Percentiles rank a stretch among this genome's conserved stretches.
Evolutionary conservation across 1,140 invertebrate species (phyloP).

Genomic region (Trissolcus basalis): DNA sequence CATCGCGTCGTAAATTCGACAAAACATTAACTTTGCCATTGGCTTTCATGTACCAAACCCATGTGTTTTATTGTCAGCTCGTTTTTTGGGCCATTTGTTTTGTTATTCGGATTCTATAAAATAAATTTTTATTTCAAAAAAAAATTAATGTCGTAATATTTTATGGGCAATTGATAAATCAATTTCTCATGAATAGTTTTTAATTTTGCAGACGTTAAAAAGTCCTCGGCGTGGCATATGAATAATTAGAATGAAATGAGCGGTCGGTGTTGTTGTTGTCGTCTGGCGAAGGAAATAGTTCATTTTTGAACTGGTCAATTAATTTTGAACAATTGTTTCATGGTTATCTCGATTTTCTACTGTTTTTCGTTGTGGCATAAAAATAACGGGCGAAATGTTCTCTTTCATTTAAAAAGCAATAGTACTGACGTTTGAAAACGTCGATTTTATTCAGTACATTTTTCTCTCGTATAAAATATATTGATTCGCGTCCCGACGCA

Average conservation of each 20-base stretch:
- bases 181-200: too few species aligned
- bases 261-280: neutral
- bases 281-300: neutral
- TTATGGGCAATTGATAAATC: too few species aligned
- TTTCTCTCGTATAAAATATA: constrained; percentile 38
- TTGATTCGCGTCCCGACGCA: constrained; percentile 37
- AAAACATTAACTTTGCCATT: constrained; percentile 9
- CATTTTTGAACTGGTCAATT: neutral
- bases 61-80: neutral
- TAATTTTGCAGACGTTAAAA: too few species aligned
- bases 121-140: too few species aligned
- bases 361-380: neutral
- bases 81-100: too few species aligned
- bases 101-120: too few species aligned
- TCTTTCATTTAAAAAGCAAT: constrained; percentile 28
- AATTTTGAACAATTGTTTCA: neutral
- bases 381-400: constrained; percentile 28
- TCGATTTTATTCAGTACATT: constrained; percentile 48
- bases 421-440: constrained; percentile 36
- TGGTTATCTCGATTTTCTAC: constrained; percentile 10
- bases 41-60: neutral
- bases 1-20: constrained; percentile 25
- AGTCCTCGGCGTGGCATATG: too few species aligned
- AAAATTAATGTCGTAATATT: too few species aligned
- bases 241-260: too few species aligned